phyloP scores from a whole-genome alignment of 2,797 vertebrate genomes.

The Chromis chromis region DNA sequence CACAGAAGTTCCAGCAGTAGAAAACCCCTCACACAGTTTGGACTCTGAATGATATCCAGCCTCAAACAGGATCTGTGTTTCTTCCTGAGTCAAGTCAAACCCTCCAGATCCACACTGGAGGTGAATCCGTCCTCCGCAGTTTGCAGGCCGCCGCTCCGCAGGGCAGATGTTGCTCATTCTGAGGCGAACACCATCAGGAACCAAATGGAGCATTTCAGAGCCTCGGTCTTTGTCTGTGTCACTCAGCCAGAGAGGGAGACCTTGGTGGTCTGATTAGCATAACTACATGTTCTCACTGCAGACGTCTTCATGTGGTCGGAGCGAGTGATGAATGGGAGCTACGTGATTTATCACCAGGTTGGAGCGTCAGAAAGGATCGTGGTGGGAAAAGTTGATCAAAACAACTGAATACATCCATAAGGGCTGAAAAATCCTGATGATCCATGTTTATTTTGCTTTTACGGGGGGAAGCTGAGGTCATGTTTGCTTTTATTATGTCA shows the following conservation, averaged over 20 bases:
- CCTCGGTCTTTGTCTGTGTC: constrained; percentile 67
- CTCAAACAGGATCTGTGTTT: no score
- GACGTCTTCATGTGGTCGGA: constrained; percentile 38
- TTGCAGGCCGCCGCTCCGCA: constrained; percentile 67
- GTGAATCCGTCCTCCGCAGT: constrained; percentile 29
- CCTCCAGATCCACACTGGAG: background rate
- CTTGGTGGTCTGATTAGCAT: constrained; percentile 57
- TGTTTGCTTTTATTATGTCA: background rate
- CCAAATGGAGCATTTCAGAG: constrained; percentile 79
- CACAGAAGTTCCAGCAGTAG: no score
- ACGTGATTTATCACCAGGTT: constrained; percentile 16
- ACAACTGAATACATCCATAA: background rate
- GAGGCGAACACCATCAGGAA: constrained; percentile 76
- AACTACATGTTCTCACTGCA: constrained; percentile 36
- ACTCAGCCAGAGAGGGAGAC: constrained; percentile 44
- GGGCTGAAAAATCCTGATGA: background rate
- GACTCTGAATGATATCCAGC: no score
- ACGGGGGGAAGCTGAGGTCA: background rate
- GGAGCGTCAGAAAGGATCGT: background rate
- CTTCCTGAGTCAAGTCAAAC: no score
- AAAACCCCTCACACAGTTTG: no score
- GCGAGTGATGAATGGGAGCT: constrained; percentile 15
- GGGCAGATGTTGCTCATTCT: constrained; percentile 83
- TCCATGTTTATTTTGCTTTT: background rate
- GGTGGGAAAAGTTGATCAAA: background rate